Evolutionary conservation across 2,888 invertebrate genomes (phyloP).

Genomic region (Deroplatys truncata): DNA sequence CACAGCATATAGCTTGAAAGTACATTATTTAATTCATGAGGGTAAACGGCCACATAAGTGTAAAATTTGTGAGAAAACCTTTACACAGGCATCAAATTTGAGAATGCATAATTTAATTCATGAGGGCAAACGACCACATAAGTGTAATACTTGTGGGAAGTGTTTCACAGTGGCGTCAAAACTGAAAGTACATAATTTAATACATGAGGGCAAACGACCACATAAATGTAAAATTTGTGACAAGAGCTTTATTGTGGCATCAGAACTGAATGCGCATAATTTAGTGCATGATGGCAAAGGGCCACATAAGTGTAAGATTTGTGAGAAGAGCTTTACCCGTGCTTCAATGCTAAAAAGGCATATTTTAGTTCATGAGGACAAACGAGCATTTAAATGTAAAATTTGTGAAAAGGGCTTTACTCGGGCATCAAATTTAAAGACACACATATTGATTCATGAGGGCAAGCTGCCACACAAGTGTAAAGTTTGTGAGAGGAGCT

Average conservation of each 20-base stretch:
- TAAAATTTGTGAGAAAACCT: neutral
- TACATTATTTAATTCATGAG: no score
- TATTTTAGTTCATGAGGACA: neutral
- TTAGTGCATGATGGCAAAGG: neutral
- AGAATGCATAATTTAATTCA: neutral
- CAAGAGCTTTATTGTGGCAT: neutral
- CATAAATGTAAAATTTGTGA: neutral
- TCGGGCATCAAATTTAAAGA: neutral
- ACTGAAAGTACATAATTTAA: neutral
- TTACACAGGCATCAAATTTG: neutral
- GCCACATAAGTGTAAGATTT: neutral
- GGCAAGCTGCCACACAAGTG: neutral
- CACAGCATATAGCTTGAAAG: no score
- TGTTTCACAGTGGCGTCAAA: neutral
- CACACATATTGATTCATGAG: neutral
- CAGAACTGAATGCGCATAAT: neutral
- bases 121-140: neutral
- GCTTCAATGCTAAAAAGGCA: neutral
- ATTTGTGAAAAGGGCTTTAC: neutral
- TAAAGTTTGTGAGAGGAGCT: neutral
- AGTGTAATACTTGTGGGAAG: neutral
- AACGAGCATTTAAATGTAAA: neutral
- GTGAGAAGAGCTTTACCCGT: neutral
- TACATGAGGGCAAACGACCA: neutral
- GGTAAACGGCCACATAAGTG: neutral